Conservation (phyloP, 2,797 vertebrate genomes). For the Bovichtus diacanthus region DNA sequence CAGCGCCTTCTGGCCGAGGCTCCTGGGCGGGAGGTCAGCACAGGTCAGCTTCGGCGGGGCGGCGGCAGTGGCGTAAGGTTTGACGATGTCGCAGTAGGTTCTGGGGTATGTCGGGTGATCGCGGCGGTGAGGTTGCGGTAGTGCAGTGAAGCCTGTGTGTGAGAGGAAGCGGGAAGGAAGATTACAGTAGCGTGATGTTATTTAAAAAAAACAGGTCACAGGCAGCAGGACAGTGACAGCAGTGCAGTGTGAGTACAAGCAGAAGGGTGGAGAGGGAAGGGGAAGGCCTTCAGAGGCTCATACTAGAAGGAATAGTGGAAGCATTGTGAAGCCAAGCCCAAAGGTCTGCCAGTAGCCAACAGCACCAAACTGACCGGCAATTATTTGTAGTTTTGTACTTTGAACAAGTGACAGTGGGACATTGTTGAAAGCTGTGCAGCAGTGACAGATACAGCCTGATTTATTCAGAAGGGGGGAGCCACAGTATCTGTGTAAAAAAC, state of each 20-base stretch:
- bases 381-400: slow-evolving; percentile 18
- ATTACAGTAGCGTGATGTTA: slow-evolving; percentile 64
- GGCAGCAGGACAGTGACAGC: slow-evolving; percentile 69
- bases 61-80: slow-evolving; percentile 14
- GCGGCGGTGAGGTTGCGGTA: slow-evolving; percentile 68
- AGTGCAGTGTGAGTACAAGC: slow-evolving; percentile 73
- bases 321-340: slow-evolving; percentile 54
- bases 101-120: slow-evolving; percentile 60
- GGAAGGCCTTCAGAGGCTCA: slow-evolving; percentile 7
- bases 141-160: slow-evolving; percentile 71
- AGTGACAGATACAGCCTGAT: slow-evolving; percentile 27
- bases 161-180: slow-evolving; percentile 68
- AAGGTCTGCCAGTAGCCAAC: slow-evolving; percentile 35
- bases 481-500: slow-evolving; percentile 12
- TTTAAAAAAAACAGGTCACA: slow-evolving; percentile 57
- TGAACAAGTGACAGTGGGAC: slow-evolving; percentile 35
- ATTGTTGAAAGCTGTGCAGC: slow-evolving; percentile 30
- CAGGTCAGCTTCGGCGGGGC: slow-evolving; percentile 69
- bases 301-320: slow-evolving; percentile 42
- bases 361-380: slow-evolving; percentile 36
- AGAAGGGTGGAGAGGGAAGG: slow-evolving; percentile 39
- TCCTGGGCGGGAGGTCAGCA: slow-evolving; percentile 80
- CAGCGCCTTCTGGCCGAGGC: slow-evolving; percentile 53
- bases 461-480: slow-evolving; percentile 26
- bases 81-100: slow-evolving; percentile 72